Evolutionary conservation across 2,888 invertebrate genomes (phyloP).

Genomic region (Chalcosyrphus nemorum): DNA sequence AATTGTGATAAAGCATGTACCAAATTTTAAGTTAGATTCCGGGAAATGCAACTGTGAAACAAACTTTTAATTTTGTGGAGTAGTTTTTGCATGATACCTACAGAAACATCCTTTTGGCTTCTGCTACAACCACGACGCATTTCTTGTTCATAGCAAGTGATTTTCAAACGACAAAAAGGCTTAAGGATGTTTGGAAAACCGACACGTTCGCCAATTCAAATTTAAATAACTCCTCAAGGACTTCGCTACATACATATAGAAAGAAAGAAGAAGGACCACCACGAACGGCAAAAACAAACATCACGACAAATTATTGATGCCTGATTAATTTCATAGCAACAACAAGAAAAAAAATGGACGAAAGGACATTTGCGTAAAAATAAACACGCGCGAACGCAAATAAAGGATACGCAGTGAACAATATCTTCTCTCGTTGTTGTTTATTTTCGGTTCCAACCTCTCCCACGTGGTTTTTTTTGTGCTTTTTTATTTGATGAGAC

Average conservation of each 20-base stretch:
- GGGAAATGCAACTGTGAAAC: too few relatives aligned
- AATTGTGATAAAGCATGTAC: too few relatives aligned
- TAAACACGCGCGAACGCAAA: conserved; percentile 62
- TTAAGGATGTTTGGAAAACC: not conserved
- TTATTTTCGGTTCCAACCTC: conserved; percentile 64
- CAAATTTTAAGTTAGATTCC: too few relatives aligned
- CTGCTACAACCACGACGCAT: not conserved
- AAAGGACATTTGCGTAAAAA: conserved; percentile 66
- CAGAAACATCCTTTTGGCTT: too few relatives aligned
- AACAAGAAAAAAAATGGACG: conserved; percentile 24
- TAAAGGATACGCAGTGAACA: conserved; percentile 56
- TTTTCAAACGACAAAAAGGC: not conserved
- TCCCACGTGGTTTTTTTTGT: conserved; percentile 37
- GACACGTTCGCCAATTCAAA: not conserved
- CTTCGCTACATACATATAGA: too few relatives aligned
- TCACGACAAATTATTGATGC: conserved; percentile 59
- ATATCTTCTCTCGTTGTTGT: conserved; percentile 22
- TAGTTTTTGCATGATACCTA: too few relatives aligned
- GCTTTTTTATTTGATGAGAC: conserved; percentile 45
- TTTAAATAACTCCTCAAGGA: conserved; percentile 27
- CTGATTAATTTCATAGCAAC: conserved; percentile 53
- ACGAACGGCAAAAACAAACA: conserved; percentile 30
- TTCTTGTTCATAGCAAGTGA: not conserved
- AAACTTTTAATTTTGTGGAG: too few relatives aligned
- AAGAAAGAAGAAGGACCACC: too few relatives aligned